phyloP scores from a whole-genome alignment of 2,888 invertebrate species.

The Brassicogethes aeneus region DNA sequence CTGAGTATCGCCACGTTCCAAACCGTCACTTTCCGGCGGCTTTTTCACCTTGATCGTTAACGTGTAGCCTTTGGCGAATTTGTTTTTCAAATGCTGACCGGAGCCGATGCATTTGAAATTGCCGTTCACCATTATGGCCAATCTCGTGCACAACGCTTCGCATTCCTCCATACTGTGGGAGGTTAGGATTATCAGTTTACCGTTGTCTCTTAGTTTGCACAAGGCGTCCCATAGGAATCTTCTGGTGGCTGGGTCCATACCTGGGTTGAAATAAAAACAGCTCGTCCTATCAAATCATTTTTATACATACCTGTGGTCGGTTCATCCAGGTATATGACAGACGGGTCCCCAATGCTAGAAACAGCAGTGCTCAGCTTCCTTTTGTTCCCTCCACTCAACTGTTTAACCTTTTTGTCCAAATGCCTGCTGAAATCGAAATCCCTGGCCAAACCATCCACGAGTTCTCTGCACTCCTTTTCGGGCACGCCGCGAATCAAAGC shows the following conservation, averaged over 20 bases:
- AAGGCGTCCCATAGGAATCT: slow-evolving; percentile 74
- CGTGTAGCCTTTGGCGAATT: slow-evolving; percentile 56
- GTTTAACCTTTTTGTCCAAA: slow-evolving; percentile 40
- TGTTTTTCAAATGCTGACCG: slow-evolving; percentile 72
- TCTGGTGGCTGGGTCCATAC: slow-evolving; percentile 74
- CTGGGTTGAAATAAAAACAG: slow-evolving; percentile 34
- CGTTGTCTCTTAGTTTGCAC: slow-evolving; percentile 56
- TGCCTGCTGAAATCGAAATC: slow-evolving; percentile 41
- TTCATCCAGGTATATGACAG: slow-evolving; percentile 45
- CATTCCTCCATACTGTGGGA: slow-evolving; percentile 86
- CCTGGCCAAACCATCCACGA: slow-evolving; percentile 35
- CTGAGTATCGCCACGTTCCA: slow-evolving; percentile 14
- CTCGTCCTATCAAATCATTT: too few species aligned
- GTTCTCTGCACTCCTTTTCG: slow-evolving; percentile 24
- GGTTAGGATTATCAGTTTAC: slow-evolving; percentile 70
- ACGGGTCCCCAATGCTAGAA: slow-evolving; percentile 47
- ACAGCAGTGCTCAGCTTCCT: slow-evolving; percentile 48
- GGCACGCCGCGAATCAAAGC: slow-evolving; percentile 43
- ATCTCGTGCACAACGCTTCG: slow-evolving; percentile 70
- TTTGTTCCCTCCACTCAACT: slow-evolving; percentile 48
- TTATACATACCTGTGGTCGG: slow-evolving; percentile 48
- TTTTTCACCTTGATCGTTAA: slow-evolving; percentile 39
- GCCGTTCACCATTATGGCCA: slow-evolving; percentile 84
- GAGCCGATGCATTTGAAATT: slow-evolving; percentile 71
- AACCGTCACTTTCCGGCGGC: slow-evolving; percentile 13